phyloP scores from a whole-genome alignment of 2,888 invertebrate species.

The Acrobasis repandana region DNA sequence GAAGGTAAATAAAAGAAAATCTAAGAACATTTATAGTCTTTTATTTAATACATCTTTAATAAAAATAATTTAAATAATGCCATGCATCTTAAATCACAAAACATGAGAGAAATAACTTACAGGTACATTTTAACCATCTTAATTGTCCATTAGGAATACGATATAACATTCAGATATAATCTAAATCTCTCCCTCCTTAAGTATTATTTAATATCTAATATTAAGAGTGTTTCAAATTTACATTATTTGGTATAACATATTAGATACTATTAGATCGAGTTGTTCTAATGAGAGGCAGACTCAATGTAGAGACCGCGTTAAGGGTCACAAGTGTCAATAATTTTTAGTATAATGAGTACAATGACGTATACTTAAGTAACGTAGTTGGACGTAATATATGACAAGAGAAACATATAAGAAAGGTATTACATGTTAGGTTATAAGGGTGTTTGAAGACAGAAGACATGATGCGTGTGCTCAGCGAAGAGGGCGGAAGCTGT shows the following conservation, averaged over 20 bases:
- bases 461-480: constrained; percentile 1
- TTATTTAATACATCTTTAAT: constrained; percentile 27
- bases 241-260: constrained; percentile 5
- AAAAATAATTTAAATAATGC: constrained; percentile 28
- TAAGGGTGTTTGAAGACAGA: neutral
- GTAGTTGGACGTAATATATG: neutral
- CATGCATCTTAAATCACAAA: constrained; percentile 25
- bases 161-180: constrained; percentile 39
- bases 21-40: constrained; percentile 23
- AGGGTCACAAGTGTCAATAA: too few species aligned
- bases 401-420: neutral
- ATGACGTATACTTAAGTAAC: neutral
- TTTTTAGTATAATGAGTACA: too few species aligned
- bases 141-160: constrained; percentile 35
- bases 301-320: neutral
- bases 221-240: constrained; percentile 25
- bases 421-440: neutral
- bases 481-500: constrained; percentile 35
- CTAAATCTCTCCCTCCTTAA: constrained; percentile 60
- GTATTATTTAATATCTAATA: constrained; percentile 29
- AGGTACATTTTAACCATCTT: constrained; percentile 31
- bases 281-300: neutral
- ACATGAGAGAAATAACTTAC: constrained; percentile 24
- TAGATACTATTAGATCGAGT: neutral
- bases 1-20: constrained; percentile 3